Conservation (phyloP, 2,113 vertebrate species). For the Archocentrus centrarchus region DNA sequence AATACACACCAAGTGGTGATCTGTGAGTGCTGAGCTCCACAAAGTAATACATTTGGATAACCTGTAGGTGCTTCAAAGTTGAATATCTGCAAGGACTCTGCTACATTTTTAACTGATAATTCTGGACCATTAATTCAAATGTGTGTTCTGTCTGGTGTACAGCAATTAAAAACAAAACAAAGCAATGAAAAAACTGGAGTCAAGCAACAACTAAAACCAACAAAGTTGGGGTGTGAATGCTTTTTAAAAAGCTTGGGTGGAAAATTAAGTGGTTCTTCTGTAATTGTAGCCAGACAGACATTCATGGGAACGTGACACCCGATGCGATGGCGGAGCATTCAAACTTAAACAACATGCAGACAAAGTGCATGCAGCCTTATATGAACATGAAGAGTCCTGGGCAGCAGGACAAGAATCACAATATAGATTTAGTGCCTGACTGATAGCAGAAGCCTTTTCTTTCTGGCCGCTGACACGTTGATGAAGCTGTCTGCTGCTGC, state of each 20-base stretch:
- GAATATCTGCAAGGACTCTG: background rate
- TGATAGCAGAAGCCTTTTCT: background rate
- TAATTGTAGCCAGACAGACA: background rate
- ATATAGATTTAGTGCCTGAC: background rate
- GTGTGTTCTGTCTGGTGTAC: slow-evolving; percentile 20
- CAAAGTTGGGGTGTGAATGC: background rate
- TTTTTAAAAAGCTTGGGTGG: background rate
- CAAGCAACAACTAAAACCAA: background rate
- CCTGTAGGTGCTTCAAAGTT: background rate
- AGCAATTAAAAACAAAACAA: slow-evolving; percentile 5
- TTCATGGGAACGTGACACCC: background rate
- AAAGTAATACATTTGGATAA: background rate
- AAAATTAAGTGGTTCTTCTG: background rate
- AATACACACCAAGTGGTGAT: background rate
- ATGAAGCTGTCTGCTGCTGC: background rate
- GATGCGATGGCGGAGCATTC: background rate
- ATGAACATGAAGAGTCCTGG: background rate
- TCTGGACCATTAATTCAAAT: background rate
- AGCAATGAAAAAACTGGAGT: background rate
- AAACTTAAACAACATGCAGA: background rate
- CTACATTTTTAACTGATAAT: slow-evolving; percentile 13
- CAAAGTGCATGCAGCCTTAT: slow-evolving; percentile 9
- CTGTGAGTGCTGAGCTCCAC: background rate
- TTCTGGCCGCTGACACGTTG: background rate
- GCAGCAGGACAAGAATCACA: background rate